Percentiles rank a stretch among this genome's conserved stretches.
Conservation (phyloP, 2,797 vertebrate species). For the Amazona ochrocephala region DNA sequence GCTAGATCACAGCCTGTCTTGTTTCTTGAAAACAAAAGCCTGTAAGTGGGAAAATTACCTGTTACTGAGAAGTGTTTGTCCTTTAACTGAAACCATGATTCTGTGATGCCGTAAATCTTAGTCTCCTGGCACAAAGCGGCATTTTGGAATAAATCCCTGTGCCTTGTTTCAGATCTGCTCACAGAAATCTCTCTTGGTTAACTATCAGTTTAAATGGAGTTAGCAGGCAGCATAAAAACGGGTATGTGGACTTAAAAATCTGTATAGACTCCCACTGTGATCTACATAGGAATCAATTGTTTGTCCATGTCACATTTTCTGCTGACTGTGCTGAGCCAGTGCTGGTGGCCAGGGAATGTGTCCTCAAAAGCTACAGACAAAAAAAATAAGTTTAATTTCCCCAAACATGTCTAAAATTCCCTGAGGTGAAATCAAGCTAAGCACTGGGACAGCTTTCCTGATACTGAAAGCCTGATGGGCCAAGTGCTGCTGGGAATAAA, state of each 20-base stretch:
- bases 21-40: neutral
- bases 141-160: neutral
- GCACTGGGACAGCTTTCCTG: neutral
- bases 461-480: neutral
- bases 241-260: neutral
- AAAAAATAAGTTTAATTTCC: neutral
- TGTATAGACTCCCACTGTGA: neutral
- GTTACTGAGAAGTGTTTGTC: neutral
- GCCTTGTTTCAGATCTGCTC: neutral
- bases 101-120: neutral
- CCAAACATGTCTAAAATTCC: neutral
- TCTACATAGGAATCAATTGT: neutral
- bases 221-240: neutral
- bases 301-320: neutral
- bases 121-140: rapidly evolving
- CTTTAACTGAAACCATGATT: neutral
- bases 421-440: neutral
- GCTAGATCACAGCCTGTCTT: neutral
- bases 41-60: neutral
- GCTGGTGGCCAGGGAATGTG: neutral
- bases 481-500: neutral
- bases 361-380: neutral
- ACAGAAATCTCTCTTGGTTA: neutral
- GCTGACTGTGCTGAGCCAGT: neutral
- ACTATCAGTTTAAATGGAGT: neutral